Conservation (phyloP, 2,888 invertebrate species). For the Tyria jacobaeae region DNA sequence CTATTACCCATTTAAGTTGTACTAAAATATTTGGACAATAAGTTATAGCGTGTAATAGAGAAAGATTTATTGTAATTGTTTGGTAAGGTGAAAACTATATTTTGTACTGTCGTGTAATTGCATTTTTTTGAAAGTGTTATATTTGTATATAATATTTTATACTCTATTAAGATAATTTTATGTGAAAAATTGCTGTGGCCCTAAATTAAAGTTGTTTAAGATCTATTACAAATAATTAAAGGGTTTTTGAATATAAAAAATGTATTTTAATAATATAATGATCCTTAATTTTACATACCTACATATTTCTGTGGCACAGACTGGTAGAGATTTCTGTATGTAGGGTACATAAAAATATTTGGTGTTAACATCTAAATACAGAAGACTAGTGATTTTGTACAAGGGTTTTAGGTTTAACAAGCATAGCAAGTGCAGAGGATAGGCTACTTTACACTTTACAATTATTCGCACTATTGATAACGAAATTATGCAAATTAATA, state of each 20-base stretch:
- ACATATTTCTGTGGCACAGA: no score
- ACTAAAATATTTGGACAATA: no score
- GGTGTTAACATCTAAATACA: constrained; percentile 52
- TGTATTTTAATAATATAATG: no score
- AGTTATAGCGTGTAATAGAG: no score
- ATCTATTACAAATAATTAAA: not conserved
- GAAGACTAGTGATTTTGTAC: constrained; percentile 56
- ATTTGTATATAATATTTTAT: not conserved
- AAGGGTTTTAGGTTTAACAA: constrained; percentile 54
- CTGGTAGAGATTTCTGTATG: no score
- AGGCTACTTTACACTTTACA: constrained; percentile 41
- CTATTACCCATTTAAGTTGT: not conserved
- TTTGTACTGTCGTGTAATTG: not conserved
- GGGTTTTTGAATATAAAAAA: not conserved
- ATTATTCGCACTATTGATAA: constrained; percentile 7
- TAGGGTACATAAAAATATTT: no score
- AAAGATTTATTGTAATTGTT: no score
- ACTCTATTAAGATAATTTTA: not conserved
- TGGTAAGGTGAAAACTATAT: not conserved
- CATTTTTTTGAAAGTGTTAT: not conserved
- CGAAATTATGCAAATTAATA: constrained; percentile 7
- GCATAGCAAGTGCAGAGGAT: constrained; percentile 53
- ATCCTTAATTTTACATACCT: no score
- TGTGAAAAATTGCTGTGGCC: not conserved
- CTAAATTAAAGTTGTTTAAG: not conserved